Base-by-base conservation (phyloP, 2,888 invertebrate genomes). In the Amblyteles armatorius region DNA sequence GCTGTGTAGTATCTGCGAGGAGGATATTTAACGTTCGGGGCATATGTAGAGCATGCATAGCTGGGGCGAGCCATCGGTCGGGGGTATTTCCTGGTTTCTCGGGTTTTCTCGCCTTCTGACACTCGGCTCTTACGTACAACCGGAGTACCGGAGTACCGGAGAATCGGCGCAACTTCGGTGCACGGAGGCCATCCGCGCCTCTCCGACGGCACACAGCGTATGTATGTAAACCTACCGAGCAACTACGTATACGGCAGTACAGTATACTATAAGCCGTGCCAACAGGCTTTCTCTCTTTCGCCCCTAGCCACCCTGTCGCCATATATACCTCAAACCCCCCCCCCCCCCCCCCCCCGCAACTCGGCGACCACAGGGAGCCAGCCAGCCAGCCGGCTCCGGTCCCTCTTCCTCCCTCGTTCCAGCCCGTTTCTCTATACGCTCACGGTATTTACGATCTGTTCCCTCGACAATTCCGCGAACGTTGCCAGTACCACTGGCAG, bases 371-470 rank as follows among this genome's bases (percentile, higher is more conserved):
- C 79, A 76, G 68, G 69, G 69, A 83, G 74, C 52, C 63, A 68
- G 74, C 65, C 52, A 60, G 60, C 72, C 26, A 63, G 71, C 77
- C 22, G 16, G 57, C 29, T 55, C 57, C 44, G 44, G 26, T 72
- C 79, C 52, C 67, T 40, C 72, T 57, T 22, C 26, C 48, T 11
- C 36, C 48, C 60, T 44, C 44, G 44, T 44, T 44, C 44, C 44
- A 44, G 44, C 44, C 44, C 44, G 44, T 52, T 33, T 50, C 79
- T 3, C 79, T 63, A 22, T 74, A 63, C 63, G 13, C 71, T 72
- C 60, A 40, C 69, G 52, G 65, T 83, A 83, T 83, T 83, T 83
- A 83, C 83, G 83, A 74, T 83, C 79, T 74, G 74, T 83, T 83
- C 79, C 79, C 83, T 79, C 83, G 83, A 83, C 83, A 74, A 83